These are phyloP conservation scores for Acomys russatus DNA, from an alignment of 2,797 vertebrate species.

Conservation along the genomic window DNA sequence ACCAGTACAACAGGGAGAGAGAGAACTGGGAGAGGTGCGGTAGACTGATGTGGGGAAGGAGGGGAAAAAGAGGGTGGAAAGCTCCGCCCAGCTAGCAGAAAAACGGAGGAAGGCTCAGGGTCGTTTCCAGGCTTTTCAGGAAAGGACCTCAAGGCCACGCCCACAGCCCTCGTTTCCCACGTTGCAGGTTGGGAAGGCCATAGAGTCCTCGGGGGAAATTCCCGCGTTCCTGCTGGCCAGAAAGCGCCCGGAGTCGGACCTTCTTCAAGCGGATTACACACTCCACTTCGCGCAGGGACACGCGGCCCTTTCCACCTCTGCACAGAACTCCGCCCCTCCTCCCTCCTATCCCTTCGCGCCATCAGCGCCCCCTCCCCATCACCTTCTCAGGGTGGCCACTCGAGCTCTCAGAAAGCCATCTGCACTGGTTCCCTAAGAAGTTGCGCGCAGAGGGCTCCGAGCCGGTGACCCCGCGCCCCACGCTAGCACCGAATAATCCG, in stretches of 20 bases:
- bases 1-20: not conserved
- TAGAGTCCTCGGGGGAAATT: not conserved
- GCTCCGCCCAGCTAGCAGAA: not conserved
- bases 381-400: not conserved
- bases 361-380: not conserved
- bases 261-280: not conserved
- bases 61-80: not conserved
- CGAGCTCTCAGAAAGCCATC: not conserved
- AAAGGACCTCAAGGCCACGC: not conserved
- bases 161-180: not conserved
- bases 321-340: not conserved
- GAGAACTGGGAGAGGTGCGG: not conserved
- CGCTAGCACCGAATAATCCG: not conserved
- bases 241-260: not conserved
- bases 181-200: not conserved
- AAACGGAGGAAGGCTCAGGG: not conserved
- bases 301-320: not conserved
- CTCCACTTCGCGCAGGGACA: fast-evolving
- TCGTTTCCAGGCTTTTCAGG: not conserved
- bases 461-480: not conserved
- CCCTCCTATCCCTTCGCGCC: not conserved
- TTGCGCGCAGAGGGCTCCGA: not conserved
- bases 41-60: not conserved
- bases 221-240: not conserved
- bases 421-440: not conserved